Percentiles rank a stretch among this genome's conserved stretches.
Evolutionary conservation across 2,888 invertebrate species (phyloP).

Genomic region (Trypoxylon attenuatum): DNA sequence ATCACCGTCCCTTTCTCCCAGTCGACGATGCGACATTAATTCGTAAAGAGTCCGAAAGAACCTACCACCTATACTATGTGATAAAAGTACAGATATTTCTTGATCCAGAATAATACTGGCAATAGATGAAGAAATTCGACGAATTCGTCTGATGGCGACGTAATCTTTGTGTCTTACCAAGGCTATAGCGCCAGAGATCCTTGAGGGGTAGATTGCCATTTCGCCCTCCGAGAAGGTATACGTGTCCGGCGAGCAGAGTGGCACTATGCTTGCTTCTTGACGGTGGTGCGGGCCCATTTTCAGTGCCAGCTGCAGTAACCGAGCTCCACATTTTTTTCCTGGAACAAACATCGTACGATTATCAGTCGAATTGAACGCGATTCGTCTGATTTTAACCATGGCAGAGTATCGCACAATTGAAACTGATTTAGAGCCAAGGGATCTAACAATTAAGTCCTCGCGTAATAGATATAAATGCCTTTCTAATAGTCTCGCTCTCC

Average conservation of each 20-base stretch:
- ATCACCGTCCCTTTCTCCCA: background rate
- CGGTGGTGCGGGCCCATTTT: conserved; percentile 78
- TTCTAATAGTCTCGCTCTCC: conserved; percentile 8
- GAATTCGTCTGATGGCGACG: too few species aligned
- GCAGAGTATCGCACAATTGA: too few species aligned
- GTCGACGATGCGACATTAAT: too few species aligned
- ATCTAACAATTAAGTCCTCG: conserved; percentile 25
- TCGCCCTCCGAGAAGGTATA: conserved; percentile 90
- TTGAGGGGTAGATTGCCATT: conserved; percentile 87
- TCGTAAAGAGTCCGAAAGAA: too few species aligned
- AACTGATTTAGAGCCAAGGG: background rate
- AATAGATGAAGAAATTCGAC: too few species aligned
- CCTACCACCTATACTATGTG: too few species aligned
- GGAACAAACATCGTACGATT: conserved; percentile 21
- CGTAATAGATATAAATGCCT: conserved; percentile 44
- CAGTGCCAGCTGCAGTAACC: conserved; percentile 76
- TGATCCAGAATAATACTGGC: too few species aligned
- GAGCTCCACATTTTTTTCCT: conserved; percentile 78
- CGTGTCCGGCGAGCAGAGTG: conserved; percentile 83
- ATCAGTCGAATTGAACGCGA: too few species aligned
- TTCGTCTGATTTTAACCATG: too few species aligned
- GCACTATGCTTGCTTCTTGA: conserved; percentile 90
- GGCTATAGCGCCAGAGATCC: conserved; percentile 90
- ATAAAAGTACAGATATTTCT: too few species aligned
- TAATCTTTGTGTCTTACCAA: too few species aligned